Percentiles rank a stretch among this genome's conserved stretches.
These are phyloP conservation scores for Horisme vitalbata DNA, from an alignment of 2,888 invertebrate genomes.

Conservation along the genomic window DNA sequence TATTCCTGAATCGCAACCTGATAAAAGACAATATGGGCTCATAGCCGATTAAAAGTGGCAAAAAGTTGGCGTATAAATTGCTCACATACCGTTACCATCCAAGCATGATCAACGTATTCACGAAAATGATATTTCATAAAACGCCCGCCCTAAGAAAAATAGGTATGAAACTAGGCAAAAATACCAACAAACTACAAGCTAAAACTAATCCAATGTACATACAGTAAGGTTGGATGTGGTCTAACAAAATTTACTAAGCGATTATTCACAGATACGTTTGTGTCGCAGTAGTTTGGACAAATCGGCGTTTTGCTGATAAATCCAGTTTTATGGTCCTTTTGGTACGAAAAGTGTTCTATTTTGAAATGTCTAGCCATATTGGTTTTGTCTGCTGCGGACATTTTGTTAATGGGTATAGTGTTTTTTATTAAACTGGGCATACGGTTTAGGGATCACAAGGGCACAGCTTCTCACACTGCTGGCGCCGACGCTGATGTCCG, in stretches of 20 bases:
- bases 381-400: neutral
- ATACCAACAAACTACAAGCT: constrained; percentile 3
- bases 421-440: too few relatives aligned
- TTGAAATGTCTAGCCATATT: constrained; percentile 11
- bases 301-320: constrained; percentile 41
- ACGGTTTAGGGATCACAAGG: too few relatives aligned
- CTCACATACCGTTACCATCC: neutral
- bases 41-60: too few relatives aligned
- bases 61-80: neutral
- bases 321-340: constrained; percentile 28
- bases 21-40: too few relatives aligned
- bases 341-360: constrained; percentile 6
- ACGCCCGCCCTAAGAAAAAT: constrained; percentile 30
- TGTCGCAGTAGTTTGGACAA: constrained; percentile 39
- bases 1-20: too few relatives aligned
- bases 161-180: constrained; percentile 23
- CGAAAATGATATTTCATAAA: constrained; percentile 18
- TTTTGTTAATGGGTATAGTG: neutral
- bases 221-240: constrained; percentile 16
- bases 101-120: constrained; percentile 7
- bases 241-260: constrained; percentile 23
- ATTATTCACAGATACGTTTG: constrained; percentile 41
- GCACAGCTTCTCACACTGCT: too few relatives aligned
- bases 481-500: too few relatives aligned
- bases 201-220: constrained; percentile 20